Evolutionary conservation across 2,113 vertebrate genomes (phyloP).

Genomic region (Lichenostomus cassidix): DNA sequence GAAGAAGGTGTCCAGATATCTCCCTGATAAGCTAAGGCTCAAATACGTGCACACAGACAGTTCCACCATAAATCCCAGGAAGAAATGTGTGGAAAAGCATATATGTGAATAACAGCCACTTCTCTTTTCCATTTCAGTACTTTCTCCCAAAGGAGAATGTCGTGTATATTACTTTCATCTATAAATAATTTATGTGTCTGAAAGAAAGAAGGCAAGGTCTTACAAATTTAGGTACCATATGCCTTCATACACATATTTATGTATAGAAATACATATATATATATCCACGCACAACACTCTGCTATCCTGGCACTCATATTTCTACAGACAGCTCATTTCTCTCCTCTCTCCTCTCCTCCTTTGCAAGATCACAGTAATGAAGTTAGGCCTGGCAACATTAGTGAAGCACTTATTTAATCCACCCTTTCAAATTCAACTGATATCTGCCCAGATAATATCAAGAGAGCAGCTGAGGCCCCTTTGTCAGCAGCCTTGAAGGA

Average conservation of each 20-base stretch:
- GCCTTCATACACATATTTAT: background rate
- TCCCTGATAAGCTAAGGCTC: background rate
- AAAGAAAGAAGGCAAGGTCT: slow-evolving; percentile 12
- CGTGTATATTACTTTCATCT: background rate
- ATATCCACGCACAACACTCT: background rate
- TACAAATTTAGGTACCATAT: slow-evolving; percentile 7
- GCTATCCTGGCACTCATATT: background rate
- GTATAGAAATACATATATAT: background rate
- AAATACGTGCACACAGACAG: background rate
- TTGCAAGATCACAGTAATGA: background rate
- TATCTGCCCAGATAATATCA: slow-evolving; percentile 20
- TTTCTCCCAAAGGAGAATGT: background rate
- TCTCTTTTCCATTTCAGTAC: background rate
- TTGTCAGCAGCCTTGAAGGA: slow-evolving; percentile 24
- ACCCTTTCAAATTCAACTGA: slow-evolving; percentile 44
- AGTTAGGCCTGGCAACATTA: slow-evolving; percentile 39
- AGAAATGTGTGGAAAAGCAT: background rate
- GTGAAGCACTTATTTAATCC: slow-evolving; percentile 31
- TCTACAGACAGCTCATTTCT: background rate
- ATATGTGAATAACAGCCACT: background rate
- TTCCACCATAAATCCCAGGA: background rate
- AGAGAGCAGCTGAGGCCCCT: slow-evolving; percentile 4
- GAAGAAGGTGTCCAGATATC: background rate
- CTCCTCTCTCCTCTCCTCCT: background rate
- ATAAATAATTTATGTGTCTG: slow-evolving; percentile 17